Conservation (phyloP, 1,140 invertebrate genomes). For the roundworm (Caenorhabditis elegans) region WBcel235 BX284603.4:12497501-12498000, state of each 20-base stretch:
- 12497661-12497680: background rate
- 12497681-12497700: background rate
- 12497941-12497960: no score
- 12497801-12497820: background rate
- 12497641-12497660: background rate
- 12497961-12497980: no score
- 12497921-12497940: no score
- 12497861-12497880: background rate
- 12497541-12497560: background rate
- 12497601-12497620: background rate
- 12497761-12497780: background rate
- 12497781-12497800: background rate
- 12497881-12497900: background rate
- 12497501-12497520: background rate
- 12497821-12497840: background rate
- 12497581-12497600: background rate
- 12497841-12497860: background rate
- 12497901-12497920: background rate
- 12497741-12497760: background rate
- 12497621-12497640: background rate
- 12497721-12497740: background rate
- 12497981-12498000: no score
- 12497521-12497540: background rate
- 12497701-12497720: background rate
- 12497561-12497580: no score